Evolutionary conservation across 2,113 vertebrate genomes (phyloP).

Genomic region (Scartelaos histophorus): DNA sequence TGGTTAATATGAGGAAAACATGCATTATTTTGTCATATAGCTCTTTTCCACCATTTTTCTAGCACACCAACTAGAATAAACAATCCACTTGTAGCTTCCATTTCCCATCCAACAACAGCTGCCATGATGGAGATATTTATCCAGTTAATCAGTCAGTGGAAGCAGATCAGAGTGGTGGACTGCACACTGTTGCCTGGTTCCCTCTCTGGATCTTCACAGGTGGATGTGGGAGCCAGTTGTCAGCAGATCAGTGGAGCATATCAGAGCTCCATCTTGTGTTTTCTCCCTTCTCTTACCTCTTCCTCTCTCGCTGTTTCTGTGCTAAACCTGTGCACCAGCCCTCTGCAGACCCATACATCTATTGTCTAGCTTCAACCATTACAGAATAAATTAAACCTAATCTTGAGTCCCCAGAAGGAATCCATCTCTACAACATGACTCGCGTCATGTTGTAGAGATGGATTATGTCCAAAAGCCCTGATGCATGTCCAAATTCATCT

Average conservation of each 20-base stretch:
- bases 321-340: constrained; percentile 20
- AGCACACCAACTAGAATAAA: not conserved
- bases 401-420: constrained; percentile 22
- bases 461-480: constrained; percentile 11
- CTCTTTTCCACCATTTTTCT: not conserved
- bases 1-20: no score
- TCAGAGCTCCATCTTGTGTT: constrained; percentile 30
- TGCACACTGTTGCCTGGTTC: not conserved
- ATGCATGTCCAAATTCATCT: constrained; percentile 35
- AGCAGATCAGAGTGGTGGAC: not conserved
- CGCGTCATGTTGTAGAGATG: no score
- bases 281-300: constrained; percentile 4
- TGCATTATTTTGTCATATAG: no score
- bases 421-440: constrained; percentile 21
- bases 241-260: constrained; percentile 49
- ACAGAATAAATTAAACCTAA: constrained; percentile 30
- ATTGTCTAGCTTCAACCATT: constrained; percentile 38
- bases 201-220: constrained; percentile 17
- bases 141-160: not conserved
- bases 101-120: not conserved
- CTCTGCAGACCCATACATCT: constrained; percentile 38
- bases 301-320: not conserved
- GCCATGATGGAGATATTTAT: not conserved
- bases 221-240: constrained; percentile 31
- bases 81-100: not conserved